Base-by-base conservation (phyloP, 64 coral and sea anemone species). In the Montipora cactus region DNA sequence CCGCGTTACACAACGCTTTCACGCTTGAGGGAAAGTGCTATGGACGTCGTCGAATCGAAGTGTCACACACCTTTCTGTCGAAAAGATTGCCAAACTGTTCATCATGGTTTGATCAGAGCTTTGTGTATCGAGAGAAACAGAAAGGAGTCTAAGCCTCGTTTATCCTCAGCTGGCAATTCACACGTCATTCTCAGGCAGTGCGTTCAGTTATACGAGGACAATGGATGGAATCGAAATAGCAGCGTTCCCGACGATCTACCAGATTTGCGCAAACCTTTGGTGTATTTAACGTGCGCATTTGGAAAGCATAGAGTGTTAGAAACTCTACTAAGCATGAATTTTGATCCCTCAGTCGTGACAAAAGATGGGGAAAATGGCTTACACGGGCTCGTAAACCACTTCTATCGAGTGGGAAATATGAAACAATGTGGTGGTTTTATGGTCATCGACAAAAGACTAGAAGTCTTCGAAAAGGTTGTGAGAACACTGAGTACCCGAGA, bases 171-270 rank as follows among this genome's bases (percentile, higher is more conserved):
- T 64, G 80, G 78, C 5, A 95, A 90, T 69, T 90, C 89, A 50
- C 93, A 95, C 80, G 93, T 95, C 53, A 71, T 95, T 22, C 72
- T 95, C 47, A 78, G 93, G n/a, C 87, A 95, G 47, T 95, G 93
- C 21, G 70, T 95, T 59, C 87, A 95, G 21, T 71, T 78, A 22
- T 95, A 78, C 46, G 89, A 88, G 16, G 62, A 83, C 16, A 95
- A 95, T 90, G 93, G 93, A 51, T 95, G 93, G 93, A 88, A 95
- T 75, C 88, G 88, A 12, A 90, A 95, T 14, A 90, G 88, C 22
- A 68, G 48, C 23, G 88, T 95, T 2, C 93, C 93, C 44, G 93
- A 95, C 44, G 81, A 79, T 79, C 81, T 83, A 28, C 81, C 76
- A 23, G 87, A 95, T 20, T 47, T 95, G 23, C 90, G 88, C 22